Evolutionary conservation across 2,113 vertebrate genomes (phyloP), one percentile per base, ranked within the genome.

Genomic region (Lota lota): DNA sequence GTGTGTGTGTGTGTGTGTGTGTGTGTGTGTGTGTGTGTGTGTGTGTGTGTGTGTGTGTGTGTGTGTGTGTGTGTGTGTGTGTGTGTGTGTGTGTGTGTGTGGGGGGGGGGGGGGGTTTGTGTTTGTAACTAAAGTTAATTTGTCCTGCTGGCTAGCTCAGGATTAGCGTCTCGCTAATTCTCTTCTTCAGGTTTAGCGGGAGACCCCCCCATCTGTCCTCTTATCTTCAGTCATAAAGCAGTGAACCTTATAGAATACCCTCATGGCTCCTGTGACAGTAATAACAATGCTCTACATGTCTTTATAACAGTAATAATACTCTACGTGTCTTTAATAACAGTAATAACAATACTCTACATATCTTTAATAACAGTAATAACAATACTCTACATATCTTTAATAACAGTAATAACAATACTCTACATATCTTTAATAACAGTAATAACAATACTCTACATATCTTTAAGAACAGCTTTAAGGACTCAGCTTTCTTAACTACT

Each of bases 141-240:
- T 60, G 22, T 12, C 19, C 22, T 15, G 10, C 1, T 62, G 22
- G 1, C 14, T 22, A 62, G 15, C 60, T 24, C 19, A 16, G 22
- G 68, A 70, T 70, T 64, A 64, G 53, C 3, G 8, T 58, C 18
- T 15, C 62, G 50, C 67, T 63, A 53, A 71, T 69, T 56, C 50
- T 6, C 56, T 17, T 36, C 24, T 36, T 56, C 19, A 67, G 65
- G 66, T 53, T 75, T 78, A 56, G 72, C 50, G 28, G 53, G 63
- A 64, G 40, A 60, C 73, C 24, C 6, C 61, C 57, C 67, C 21
- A 65, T 63, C 24, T 54, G 21, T 28, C 68, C 57, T 65, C 63
- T 28, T 24, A 14, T 19, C n/a, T 71, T 63, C 74, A 19, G 68
- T 64, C 14, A 50, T 64, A 33, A 28, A 19, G 24, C 20, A 59